Evolutionary conservation across 92 coral and sea anemone species (phyloP).

Genomic region (Anthopleura xanthogrammica): DNA sequence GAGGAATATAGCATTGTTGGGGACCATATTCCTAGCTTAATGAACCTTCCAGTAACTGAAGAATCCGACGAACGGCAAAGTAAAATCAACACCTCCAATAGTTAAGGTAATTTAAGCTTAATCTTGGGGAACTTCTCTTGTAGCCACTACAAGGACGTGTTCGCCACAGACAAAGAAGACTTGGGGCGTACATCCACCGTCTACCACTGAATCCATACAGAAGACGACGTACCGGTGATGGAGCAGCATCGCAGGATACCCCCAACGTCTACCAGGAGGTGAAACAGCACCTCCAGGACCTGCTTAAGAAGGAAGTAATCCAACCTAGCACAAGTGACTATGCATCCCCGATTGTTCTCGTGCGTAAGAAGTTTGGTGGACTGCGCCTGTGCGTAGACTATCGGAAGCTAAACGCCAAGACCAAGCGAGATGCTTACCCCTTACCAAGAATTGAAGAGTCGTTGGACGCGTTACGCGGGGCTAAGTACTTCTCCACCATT

Average conservation of each 20-base stretch:
- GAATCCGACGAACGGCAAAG: too few species aligned
- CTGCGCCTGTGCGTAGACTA: too few species aligned
- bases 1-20: too few species aligned
- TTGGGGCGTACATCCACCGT: neutral
- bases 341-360: neutral
- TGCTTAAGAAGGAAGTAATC: neutral
- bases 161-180: neutral
- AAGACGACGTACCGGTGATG: neutral
- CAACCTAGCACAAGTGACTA: neutral
- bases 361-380: neutral
- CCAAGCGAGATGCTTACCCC: too few species aligned
- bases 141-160: neutral
- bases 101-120: too few species aligned
- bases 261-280: neutral
- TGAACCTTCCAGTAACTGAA: too few species aligned
- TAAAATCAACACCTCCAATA: too few species aligned
- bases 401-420: too few species aligned
- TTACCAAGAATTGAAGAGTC: too few species aligned
- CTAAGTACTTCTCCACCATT: neutral
- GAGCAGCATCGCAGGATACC: neutral
- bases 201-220: neutral
- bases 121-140: neutral
- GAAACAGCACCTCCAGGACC: constrained; percentile 6
- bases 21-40: too few species aligned
- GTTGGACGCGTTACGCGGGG: too few species aligned